phyloP scores from a whole-genome alignment of 2,888 invertebrate genomes.

The Dynastes tityus region DNA sequence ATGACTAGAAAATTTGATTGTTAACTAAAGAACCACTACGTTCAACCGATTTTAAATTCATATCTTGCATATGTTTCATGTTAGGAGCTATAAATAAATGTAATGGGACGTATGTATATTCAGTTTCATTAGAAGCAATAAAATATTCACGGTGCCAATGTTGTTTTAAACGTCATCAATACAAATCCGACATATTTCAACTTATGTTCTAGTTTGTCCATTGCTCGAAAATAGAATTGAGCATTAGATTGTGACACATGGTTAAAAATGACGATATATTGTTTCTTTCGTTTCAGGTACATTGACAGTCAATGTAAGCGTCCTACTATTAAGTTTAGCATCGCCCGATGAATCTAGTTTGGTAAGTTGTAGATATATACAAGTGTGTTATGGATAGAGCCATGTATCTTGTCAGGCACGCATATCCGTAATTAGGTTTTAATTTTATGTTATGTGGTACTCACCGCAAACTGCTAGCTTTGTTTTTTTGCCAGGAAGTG shows the following conservation, averaged over 20 bases:
- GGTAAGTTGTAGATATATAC: slow-evolving; percentile 76
- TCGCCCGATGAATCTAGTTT: slow-evolving; percentile 97
- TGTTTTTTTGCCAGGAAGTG: too few relatives aligned
- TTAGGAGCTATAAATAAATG: background rate
- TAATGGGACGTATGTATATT: background rate
- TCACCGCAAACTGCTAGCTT: too few relatives aligned
- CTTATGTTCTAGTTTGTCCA: too few relatives aligned
- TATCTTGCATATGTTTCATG: background rate
- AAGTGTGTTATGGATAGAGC: too few relatives aligned
- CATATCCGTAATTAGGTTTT: too few relatives aligned
- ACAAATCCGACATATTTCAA: too few relatives aligned
- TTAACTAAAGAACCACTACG: background rate
- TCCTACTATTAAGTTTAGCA: slow-evolving; percentile 92
- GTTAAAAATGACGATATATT: too few relatives aligned
- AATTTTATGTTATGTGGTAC: too few relatives aligned
- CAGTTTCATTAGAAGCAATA: background rate
- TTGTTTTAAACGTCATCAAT: too few relatives aligned
- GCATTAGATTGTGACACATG: too few relatives aligned
- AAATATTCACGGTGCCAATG: background rate
- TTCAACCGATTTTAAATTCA: background rate
- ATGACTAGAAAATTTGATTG: background rate
- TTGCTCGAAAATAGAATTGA: too few relatives aligned
- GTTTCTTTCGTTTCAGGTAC: slow-evolving; percentile 78
- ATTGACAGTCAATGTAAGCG: slow-evolving; percentile 94
- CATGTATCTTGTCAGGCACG: too few relatives aligned